phyloP scores from a whole-genome alignment of 1,140 invertebrate species.

The Bombus impatiens region DNA sequence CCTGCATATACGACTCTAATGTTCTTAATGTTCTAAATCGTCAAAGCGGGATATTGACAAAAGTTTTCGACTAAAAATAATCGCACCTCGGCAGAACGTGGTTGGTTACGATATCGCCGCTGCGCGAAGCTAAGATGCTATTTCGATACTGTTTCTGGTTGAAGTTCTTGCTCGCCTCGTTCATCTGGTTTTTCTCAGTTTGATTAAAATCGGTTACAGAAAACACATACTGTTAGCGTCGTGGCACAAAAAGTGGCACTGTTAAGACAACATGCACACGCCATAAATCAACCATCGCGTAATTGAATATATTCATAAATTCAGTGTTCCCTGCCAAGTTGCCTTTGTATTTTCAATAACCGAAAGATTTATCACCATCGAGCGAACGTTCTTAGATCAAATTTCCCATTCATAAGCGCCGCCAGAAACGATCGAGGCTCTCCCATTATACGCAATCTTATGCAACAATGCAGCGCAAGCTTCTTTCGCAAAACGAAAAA shows the following conservation, averaged over 20 bases:
- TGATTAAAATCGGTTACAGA: neutral
- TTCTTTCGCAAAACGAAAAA: conserved; percentile 11
- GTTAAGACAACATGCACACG: neutral
- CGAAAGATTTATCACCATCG: conserved; percentile 21
- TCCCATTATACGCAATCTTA: conserved; percentile 13
- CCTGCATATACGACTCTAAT: fast-evolving
- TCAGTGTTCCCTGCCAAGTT: neutral
- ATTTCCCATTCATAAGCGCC: conserved; percentile 24
- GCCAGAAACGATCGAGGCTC: neutral
- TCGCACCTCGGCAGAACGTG: too few relatives aligned
- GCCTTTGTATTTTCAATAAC: conserved; percentile 10
- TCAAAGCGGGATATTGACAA: too few relatives aligned
- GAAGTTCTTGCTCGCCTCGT: neutral
- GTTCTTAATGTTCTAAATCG: too few relatives aligned
- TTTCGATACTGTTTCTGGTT: too few relatives aligned
- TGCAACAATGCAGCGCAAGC: conserved; percentile 12
- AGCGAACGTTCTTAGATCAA: conserved; percentile 10
- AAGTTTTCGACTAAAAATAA: too few relatives aligned
- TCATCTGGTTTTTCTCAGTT: neutral
- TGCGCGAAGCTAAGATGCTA: too few relatives aligned
- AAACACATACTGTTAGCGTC: neutral
- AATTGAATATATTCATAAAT: conserved; percentile 28
- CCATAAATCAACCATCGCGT: conserved; percentile 14
- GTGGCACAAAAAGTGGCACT: neutral
- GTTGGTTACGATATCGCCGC: too few relatives aligned